Conservation (phyloP, 2,113 vertebrate species). For the Grallaria varia region DNA sequence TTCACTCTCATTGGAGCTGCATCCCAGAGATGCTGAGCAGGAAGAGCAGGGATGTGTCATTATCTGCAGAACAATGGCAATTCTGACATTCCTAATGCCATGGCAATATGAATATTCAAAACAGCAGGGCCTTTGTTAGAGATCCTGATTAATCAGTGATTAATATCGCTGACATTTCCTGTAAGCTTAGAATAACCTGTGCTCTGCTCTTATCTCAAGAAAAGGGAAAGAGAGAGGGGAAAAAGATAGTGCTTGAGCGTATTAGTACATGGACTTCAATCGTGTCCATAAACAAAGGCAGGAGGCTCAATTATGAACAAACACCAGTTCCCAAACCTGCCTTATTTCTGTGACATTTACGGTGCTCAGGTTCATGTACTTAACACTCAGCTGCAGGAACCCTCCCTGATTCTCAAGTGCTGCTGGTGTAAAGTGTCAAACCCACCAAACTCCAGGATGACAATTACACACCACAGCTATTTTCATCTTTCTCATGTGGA, state of each 20-base stretch:
- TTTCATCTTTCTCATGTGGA: slow-evolving; percentile 10
- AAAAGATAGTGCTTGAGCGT: background rate
- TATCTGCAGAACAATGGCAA: background rate
- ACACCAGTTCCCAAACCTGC: background rate
- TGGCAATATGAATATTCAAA: slow-evolving; percentile 40
- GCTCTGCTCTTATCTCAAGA: slow-evolving; percentile 1
- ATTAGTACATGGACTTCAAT: background rate
- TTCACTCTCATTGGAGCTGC: fast-evolving
- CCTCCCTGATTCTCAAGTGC: background rate
- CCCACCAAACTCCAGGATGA: background rate
- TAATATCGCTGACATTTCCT: slow-evolving; percentile 28
- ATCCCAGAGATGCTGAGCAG: background rate
- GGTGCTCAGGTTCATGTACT: background rate
- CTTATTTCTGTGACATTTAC: slow-evolving; percentile 14
- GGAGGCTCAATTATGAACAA: background rate
- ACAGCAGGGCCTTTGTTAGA: slow-evolving; percentile 20
- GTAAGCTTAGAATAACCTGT: slow-evolving; percentile 1
- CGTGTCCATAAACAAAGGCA: background rate
- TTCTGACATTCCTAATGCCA: slow-evolving; percentile 13
- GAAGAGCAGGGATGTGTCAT: background rate
- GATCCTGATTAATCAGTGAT: slow-evolving; percentile 30
- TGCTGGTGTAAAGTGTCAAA: background rate
- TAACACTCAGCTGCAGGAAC: background rate
- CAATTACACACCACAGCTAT: background rate
- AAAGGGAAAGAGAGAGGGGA: background rate